These are phyloP conservation scores for Varanus komodoensis DNA, from an alignment of 2,113 vertebrate species.

Conservation along the genomic window DNA sequence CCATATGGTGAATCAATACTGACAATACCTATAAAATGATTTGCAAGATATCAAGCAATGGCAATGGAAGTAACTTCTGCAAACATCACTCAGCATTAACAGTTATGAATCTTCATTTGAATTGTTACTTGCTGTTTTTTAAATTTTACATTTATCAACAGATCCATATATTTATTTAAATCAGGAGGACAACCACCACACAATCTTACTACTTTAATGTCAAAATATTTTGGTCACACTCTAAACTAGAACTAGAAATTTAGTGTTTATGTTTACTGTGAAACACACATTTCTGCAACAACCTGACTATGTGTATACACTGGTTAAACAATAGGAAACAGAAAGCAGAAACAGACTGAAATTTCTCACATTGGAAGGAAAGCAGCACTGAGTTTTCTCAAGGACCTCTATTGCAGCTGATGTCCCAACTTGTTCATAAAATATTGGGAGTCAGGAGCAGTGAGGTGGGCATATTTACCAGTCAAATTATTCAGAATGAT, in stretches of 20 bases:
- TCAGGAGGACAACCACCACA: background rate
- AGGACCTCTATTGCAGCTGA: background rate
- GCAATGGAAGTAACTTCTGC: background rate
- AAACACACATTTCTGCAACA: background rate
- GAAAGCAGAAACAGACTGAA: background rate
- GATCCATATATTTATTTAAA: background rate
- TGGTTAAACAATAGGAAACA: background rate
- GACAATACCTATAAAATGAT: constrained; percentile 82
- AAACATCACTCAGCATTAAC: background rate
- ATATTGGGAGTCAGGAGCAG: background rate
- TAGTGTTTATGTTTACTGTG: background rate
- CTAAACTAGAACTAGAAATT: background rate
- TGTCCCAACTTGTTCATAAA: background rate
- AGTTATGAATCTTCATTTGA: background rate
- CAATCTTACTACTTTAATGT: background rate
- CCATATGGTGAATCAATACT: constrained; percentile 85
- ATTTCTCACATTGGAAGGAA: background rate
- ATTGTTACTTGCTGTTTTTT: background rate
- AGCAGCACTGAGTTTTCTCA: background rate
- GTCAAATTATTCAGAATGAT: background rate
- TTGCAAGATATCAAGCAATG: background rate
- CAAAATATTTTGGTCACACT: background rate
- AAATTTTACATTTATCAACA: background rate
- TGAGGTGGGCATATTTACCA: background rate
- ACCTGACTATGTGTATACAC: background rate